phyloP scores from a whole-genome alignment of 2,113 vertebrate species.

The Perccottus glenii region DNA sequence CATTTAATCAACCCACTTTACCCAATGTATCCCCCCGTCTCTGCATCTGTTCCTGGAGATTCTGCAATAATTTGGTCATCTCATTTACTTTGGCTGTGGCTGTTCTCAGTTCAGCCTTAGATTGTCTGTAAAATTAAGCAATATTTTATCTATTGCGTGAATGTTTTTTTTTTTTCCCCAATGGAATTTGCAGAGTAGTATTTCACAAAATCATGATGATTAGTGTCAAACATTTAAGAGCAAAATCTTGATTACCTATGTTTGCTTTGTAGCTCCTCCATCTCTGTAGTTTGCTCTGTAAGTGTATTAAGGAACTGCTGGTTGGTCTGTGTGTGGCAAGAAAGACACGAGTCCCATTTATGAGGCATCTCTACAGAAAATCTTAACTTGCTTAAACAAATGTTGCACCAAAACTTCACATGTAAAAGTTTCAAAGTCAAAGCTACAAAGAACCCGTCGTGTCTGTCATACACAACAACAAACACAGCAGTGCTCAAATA shows the following conservation, averaged over 20 bases:
- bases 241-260: conserved; percentile 81
- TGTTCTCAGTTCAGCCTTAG: conserved; percentile 84
- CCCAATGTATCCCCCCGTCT: conserved; percentile 60
- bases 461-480: conserved; percentile 14
- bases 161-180: too few relatives aligned
- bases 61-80: conserved; percentile 82
- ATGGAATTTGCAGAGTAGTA: too few relatives aligned
- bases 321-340: conserved; percentile 84
- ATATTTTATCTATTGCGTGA: neutral
- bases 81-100: conserved; percentile 86
- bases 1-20: neutral
- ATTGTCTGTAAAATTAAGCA: conserved; percentile 73
- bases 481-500: conserved; percentile 4
- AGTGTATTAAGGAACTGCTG: conserved; percentile 87
- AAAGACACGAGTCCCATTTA: conserved; percentile 62
- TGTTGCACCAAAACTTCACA: neutral
- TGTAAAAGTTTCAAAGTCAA: conserved; percentile 1
- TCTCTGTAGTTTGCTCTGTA: conserved; percentile 84
- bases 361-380: conserved; percentile 53
- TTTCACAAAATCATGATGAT: too few relatives aligned
- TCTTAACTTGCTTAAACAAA: conserved; percentile 15
- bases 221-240: neutral
- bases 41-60: conserved; percentile 82
- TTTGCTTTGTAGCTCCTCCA: conserved; percentile 83
- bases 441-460: neutral